Percentiles rank a stretch among this genome's conserved stretches.
These are phyloP conservation scores for Trachelus stipa DNA, from an alignment of 2,888 invertebrate genomes.

Conservation along the genomic window DNA sequence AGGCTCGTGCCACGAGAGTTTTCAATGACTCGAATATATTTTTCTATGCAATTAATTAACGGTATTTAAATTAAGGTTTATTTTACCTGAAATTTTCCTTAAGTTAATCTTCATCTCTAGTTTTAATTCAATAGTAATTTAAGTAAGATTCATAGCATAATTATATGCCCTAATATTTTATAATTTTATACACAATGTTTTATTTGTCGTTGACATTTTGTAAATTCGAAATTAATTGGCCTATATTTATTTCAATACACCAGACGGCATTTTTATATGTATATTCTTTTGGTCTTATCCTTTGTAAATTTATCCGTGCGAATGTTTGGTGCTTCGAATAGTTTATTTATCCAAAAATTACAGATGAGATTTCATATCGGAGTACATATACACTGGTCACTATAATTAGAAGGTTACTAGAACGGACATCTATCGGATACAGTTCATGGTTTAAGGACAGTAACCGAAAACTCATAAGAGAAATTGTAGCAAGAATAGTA, in stretches of 20 bases:
- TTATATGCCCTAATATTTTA: not conserved
- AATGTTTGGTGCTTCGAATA: not conserved
- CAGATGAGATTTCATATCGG: not conserved
- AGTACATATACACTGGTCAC: not conserved
- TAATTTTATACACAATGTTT: not conserved
- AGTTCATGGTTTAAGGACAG: not conserved
- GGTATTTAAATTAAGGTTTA: not conserved
- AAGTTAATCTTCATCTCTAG: not conserved
- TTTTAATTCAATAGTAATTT: not conserved
- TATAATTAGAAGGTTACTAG: not conserved
- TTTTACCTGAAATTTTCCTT: not conserved
- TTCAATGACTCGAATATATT: not conserved
- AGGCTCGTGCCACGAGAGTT: not conserved
- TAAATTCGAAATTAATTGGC: not conserved
- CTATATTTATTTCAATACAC: not conserved
- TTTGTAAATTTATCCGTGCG: not conserved
- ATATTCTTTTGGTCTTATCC: not conserved
- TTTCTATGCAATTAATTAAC: not conserved
- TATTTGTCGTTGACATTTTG: not conserved
- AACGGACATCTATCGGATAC: not conserved
- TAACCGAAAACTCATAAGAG: not conserved
- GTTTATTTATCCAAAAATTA: not conserved
- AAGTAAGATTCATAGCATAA: not conserved
- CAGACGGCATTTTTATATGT: not conserved
- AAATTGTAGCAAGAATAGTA: not conserved